Base-by-base conservation (phyloP, 2,797 vertebrate species). In the Sebastes kiyomatsui region DNA sequence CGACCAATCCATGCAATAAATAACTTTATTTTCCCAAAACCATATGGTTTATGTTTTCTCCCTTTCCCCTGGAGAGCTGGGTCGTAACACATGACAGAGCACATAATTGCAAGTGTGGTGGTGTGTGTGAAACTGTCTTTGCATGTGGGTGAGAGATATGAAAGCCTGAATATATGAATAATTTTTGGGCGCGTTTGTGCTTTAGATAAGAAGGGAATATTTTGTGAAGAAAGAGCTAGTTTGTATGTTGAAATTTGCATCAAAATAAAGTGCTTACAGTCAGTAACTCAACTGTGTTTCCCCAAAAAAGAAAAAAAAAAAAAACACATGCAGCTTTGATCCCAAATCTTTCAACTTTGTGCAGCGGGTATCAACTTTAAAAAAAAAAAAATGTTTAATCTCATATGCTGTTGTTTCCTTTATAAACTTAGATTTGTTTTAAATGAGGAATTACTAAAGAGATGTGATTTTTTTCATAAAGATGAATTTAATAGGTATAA, bases 131-230 rank as follows among this genome's bases (percentile, higher is more conserved):
- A 56, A 22, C 54, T 33, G 67, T 81, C 58, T 78, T 70, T 84
- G 72, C 64, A 72, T 75, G 74, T 77, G 77, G 77, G 74, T 71
- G 54, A 62, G 65, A 73, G 65, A 81, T 84, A 75, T 64, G 77
- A 80, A 68, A 86, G 38, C 32, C 55, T 64, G 83, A 85, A 89
- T 89, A 82, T 64, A 87, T 88, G 82, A 92, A 89, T 88, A 76
- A 81, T 84, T 79, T 18, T 61, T 58, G 23, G 55, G 64, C n/a
- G 38, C 84, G 46, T 83, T 71, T 76, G 54, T 74, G 38, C 54
- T 77, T 82, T 80, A 1, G 27, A 76, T 77, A 77, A 85, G 55
- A 68, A 25, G 20, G 33, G 76, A 61, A 68, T 32, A 54, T 78
- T 78, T 59, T 55, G 59, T 33, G 35, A 38, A 54, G 46, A 79